Percentiles rank a stretch among this genome's conserved stretches.
phyloP scores from a whole-genome alignment of 2,888 invertebrate species.

The Ptychoptera contaminata region DNA sequence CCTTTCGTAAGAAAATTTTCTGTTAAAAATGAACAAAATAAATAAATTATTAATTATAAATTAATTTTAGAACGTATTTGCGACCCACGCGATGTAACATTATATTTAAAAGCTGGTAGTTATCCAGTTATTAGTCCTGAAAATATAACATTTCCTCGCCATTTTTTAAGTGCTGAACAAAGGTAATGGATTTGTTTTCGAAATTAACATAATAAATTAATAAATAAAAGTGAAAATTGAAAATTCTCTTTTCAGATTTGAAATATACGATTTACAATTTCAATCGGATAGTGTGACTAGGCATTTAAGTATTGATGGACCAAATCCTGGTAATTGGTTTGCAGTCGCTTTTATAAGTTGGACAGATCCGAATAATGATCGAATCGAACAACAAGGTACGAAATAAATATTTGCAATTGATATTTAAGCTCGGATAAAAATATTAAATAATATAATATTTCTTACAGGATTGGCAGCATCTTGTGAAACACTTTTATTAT shows the following conservation, averaged over 20 bases:
- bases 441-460: conserved; percentile 9
- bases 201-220: neutral
- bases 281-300: conserved; percentile 43
- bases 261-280: conserved; percentile 41
- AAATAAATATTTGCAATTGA: conserved; percentile 25
- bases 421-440: neutral
- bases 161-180: conserved; percentile 36
- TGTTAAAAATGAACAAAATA: neutral
- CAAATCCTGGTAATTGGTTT: conserved; percentile 64
- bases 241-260: conserved; percentile 21
- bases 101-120: conserved; percentile 63
- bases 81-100: conserved; percentile 42
- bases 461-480: conserved; percentile 49
- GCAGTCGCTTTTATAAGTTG: conserved; percentile 62
- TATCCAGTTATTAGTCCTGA: conserved; percentile 73
- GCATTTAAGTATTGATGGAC: conserved; percentile 44
- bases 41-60: neutral
- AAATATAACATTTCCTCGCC: conserved; percentile 57
- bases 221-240: neutral
- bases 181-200: conserved; percentile 19
- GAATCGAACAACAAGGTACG: conserved; percentile 61
- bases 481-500: conserved; percentile 47
- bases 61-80: conserved; percentile 37
- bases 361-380: conserved; percentile 53
- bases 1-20: conserved; percentile 25